Evolutionary conservation across 2,888 invertebrate species (phyloP).

Genomic region (Platerodrilus igneus): DNA sequence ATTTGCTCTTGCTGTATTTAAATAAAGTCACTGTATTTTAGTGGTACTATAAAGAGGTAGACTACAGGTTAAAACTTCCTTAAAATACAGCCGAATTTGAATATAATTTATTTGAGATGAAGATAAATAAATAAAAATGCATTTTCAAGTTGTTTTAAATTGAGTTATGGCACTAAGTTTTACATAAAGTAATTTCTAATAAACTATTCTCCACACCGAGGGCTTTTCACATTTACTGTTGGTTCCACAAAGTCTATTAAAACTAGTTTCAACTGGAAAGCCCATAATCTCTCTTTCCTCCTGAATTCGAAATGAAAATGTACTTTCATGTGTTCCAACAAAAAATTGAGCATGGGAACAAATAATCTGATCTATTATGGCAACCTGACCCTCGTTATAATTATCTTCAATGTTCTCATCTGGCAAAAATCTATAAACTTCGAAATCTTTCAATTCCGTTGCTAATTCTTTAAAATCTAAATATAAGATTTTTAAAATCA

Average conservation of each 20-base stretch:
- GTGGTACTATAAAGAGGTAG: too few species aligned
- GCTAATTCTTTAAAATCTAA: constrained; percentile 53
- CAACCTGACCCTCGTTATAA: constrained; percentile 78
- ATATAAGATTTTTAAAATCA: constrained; percentile 12
- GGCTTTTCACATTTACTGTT: constrained; percentile 64
- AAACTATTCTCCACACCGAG: constrained; percentile 70
- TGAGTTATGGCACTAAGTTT: too few species aligned
- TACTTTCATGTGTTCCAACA: constrained; percentile 90
- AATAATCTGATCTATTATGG: constrained; percentile 94
- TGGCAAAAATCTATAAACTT: constrained; percentile 48
- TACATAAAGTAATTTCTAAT: constrained; percentile 46
- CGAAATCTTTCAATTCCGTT: constrained; percentile 44
- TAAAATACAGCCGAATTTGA: too few species aligned
- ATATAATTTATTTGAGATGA: too few species aligned
- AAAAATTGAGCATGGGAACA: constrained; percentile 84
- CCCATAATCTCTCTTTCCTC: constrained; percentile 96
- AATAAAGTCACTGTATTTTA: too few species aligned
- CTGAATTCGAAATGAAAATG: constrained; percentile 93
- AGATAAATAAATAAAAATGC: too few species aligned
- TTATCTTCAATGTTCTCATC: constrained; percentile 48
- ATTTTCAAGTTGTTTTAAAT: too few species aligned
- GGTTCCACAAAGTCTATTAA: constrained; percentile 78
- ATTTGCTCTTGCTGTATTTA: too few species aligned
- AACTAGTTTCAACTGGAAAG: constrained; percentile 74
- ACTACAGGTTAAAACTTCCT: too few species aligned